Evolutionary conservation across 1,140 invertebrate species (phyloP), one percentile per base, ranked within the genome.

Genomic region (Lepidurus couesii): DNA sequence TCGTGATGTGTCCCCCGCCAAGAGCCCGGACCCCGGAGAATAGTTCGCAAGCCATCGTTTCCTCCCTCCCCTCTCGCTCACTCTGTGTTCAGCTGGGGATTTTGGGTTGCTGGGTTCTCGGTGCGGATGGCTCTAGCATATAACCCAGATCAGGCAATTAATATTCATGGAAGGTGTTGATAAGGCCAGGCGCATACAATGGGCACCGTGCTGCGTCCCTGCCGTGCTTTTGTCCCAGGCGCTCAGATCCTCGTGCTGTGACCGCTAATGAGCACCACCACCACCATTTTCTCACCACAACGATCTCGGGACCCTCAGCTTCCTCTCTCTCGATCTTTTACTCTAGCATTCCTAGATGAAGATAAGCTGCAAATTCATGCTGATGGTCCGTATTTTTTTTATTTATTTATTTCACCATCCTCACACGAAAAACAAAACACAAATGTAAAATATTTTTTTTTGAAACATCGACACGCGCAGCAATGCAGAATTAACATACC

Each of bases 141-240:
- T 65, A 65, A 65, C 53, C 53, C 53, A 65, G 53, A 65, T 65
- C 53, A 65, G 53, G 53, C 53, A 65, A 65, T 65, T 65, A 65
- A 65, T 65, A 65, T 65, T 65, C 53, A 65, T 65, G 53, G 53
- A 65, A 65, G 53, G 53, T 65, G 53, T 65, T 65, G 53, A 65
- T 65, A 65, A 65, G 53, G 53, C 53, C 53, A 65, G 21, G 53
- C 53, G 16, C 53, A 65, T 21, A 65, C 53, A 65, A 65, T 65
- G 53, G 53, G 53, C 53, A 21, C 53, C 53, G 53, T 65, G 53
- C 53, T 65, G 53, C 53, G 53, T 65, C 53, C 53, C 53, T 65
- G 53, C 53, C 53, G 53, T 65, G 53, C 53, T 65, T 65, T 65
- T 65, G 53, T 65, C 53, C 53, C 53, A 4, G 53, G 53, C 53